Evolutionary conservation across 1,140 invertebrate genomes (phyloP).

Genomic region (Drosophila funebris): DNA sequence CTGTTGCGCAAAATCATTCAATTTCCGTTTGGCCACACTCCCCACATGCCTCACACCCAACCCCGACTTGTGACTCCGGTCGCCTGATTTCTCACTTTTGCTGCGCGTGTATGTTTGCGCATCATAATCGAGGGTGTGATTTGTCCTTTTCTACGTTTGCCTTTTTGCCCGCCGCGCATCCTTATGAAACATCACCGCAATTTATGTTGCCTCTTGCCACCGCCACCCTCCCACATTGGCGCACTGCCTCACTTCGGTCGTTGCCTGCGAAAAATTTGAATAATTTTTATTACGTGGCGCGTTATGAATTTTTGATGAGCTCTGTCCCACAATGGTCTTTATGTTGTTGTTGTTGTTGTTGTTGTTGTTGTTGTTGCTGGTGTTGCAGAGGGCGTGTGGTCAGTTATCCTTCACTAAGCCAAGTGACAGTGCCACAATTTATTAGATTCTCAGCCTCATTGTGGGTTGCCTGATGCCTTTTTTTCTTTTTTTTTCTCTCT

Average conservation of each 20-base stretch:
- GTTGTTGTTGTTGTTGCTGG: constrained; percentile 33
- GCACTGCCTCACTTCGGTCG: constrained; percentile 13
- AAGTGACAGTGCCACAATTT: constrained; percentile 82
- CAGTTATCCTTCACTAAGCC: constrained; percentile 82
- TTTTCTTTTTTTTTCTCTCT: constrained; percentile 29
- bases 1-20: constrained; percentile 83
- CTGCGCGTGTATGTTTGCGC: constrained; percentile 41
- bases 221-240: not conserved
- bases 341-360: constrained; percentile 28
- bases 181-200: constrained; percentile 79
- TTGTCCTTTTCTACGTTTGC: constrained; percentile 69
- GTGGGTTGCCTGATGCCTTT: constrained; percentile 41
- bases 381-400: constrained; percentile 57
- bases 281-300: constrained; percentile 83
- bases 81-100: constrained; percentile 6
- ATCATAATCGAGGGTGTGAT: constrained; percentile 82
- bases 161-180: constrained; percentile 41
- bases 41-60: constrained; percentile 16
- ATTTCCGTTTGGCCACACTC: constrained; percentile 79
- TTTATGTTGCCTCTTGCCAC: constrained; percentile 60
- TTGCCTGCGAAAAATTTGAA: constrained; percentile 80
- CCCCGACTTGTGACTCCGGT: not conserved
- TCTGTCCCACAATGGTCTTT: constrained; percentile 24
- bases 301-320: constrained; percentile 83
- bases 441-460: constrained; percentile 79